A percentile compares a stretch with the other conserved stretches of the same genome.
Conservation (phyloP, 1,140 invertebrate species). For the Heliconius eleuchia region DNA sequence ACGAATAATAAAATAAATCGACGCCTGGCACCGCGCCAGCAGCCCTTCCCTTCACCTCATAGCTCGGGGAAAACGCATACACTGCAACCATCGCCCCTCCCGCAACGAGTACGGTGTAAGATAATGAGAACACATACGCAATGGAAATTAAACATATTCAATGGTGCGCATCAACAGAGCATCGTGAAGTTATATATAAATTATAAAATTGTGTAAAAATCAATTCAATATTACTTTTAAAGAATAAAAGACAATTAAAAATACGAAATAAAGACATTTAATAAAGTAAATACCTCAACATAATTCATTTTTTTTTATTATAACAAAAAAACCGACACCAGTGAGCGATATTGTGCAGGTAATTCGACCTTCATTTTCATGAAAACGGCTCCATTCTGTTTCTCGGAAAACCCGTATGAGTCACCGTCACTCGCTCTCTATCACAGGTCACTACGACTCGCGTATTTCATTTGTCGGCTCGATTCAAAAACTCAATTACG, state of each 20-base stretch:
- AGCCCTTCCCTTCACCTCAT: conserved; percentile 68
- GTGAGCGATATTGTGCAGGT: conserved; percentile 29
- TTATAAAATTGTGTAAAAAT: not conserved
- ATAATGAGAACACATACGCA: conserved; percentile 8
- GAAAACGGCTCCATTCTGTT: conserved; percentile 67
- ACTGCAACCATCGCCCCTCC: conserved; percentile 41
- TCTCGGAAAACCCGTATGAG: conserved; percentile 79
- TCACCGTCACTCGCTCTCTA: conserved; percentile 67
- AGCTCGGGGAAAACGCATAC: conserved; percentile 39
- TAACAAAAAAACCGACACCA: conserved; percentile 28
- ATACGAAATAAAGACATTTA: not conserved
- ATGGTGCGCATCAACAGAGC: not conserved
- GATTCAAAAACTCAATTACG: conserved; percentile 78
- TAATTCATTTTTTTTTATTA: not conserved
- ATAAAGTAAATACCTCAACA: not conserved
- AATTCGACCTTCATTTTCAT: conserved; percentile 70
- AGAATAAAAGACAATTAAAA: not conserved
- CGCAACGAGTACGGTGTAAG: not conserved
- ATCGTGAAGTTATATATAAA: not conserved
- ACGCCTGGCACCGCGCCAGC: conserved; percentile 69
- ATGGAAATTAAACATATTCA: conserved; percentile 10
- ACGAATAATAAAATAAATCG: conserved; percentile 76
- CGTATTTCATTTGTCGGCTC: conserved; percentile 74
- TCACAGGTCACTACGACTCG: conserved; percentile 70
- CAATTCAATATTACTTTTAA: not conserved